phyloP scores from a whole-genome alignment of 2,888 invertebrate species.

The Merodon equestris region DNA sequence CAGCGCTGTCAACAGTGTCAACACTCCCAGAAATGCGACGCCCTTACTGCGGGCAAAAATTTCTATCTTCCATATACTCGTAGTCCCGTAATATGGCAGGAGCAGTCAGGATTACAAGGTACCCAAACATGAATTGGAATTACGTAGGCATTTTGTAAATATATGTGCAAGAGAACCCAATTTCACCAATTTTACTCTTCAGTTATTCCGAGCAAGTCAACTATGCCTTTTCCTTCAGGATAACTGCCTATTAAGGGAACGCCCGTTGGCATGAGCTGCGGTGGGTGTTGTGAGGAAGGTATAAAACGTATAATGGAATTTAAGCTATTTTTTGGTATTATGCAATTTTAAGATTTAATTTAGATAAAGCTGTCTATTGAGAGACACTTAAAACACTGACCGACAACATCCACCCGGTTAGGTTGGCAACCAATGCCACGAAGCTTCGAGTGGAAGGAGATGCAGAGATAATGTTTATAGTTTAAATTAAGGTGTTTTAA shows the following conservation, averaged over 20 bases:
- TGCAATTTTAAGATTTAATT: constrained; percentile 51
- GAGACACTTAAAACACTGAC: constrained; percentile 35
- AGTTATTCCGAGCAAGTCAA: no score
- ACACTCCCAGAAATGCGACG: constrained; percentile 36
- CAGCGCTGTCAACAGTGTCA: constrained; percentile 32
- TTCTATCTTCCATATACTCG: constrained; percentile 3
- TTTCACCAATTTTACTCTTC: constrained; percentile 12
- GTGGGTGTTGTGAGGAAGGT: no score
- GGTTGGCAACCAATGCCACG: no score
- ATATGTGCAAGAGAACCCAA: not conserved
- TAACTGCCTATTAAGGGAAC: no score
- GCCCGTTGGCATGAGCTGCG: no score
- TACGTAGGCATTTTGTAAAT: constrained; percentile 38
- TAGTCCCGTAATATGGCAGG: constrained; percentile 12
- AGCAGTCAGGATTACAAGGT: constrained; percentile 24
- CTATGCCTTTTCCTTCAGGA: not conserved
- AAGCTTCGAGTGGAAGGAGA: no score
- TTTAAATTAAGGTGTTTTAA: no score
- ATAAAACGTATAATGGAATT: constrained; percentile 8
- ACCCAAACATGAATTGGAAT: constrained; percentile 20
- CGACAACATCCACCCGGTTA: not conserved
- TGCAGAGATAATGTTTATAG: no score
- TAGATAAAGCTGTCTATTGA: constrained; percentile 48
- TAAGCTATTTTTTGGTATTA: constrained; percentile 24
- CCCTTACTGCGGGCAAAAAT: constrained; percentile 31